Conservation (phyloP, 2,888 invertebrate genomes). For the Augiades crinisus region DNA sequence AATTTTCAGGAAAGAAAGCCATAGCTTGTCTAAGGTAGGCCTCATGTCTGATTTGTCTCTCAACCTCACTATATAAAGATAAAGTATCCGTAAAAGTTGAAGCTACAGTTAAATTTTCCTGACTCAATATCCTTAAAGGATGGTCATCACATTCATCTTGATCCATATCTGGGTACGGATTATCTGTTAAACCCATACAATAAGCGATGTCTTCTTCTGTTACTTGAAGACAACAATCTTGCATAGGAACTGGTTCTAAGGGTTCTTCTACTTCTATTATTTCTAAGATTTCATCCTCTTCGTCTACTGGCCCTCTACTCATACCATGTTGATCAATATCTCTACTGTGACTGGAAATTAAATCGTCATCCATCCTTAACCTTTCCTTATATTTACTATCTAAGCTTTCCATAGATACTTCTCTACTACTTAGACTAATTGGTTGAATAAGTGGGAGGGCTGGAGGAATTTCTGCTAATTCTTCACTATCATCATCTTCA, state of each 20-base stretch:
- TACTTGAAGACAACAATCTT: slow-evolving; percentile 93
- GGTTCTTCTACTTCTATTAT: slow-evolving; percentile 91
- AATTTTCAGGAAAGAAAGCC: slow-evolving; percentile 80
- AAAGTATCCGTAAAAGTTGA: slow-evolving; percentile 92
- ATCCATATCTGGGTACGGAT: slow-evolving; percentile 86
- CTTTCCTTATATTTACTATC: slow-evolving; percentile 89
- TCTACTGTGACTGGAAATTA: slow-evolving; percentile 79
- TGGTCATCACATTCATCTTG: slow-evolving; percentile 88
- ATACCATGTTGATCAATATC: slow-evolving; percentile 76
- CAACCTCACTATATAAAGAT: slow-evolving; percentile 84
- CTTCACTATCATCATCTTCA: slow-evolving; percentile 90
- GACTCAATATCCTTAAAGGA: slow-evolving; percentile 93
- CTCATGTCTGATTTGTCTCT: slow-evolving; percentile 83
- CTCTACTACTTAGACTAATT: slow-evolving; percentile 85
- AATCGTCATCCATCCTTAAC: slow-evolving; percentile 81
- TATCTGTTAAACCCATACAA: slow-evolving; percentile 88
- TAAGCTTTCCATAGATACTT: slow-evolving; percentile 91
- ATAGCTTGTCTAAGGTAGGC: slow-evolving; percentile 81
- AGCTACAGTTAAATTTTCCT: slow-evolving; percentile 94
- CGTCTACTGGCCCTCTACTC: slow-evolving; percentile 64
- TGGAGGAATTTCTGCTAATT: slow-evolving; percentile 89
- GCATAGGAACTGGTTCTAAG: slow-evolving; percentile 91
- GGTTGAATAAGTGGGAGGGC: slow-evolving; percentile 90
- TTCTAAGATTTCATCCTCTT: slow-evolving; percentile 88
- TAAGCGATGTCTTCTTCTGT: slow-evolving; percentile 96